These are phyloP conservation scores for Sarcophaga carnaria DNA, from an alignment of 2,888 invertebrate species.

Conservation along the genomic window DNA sequence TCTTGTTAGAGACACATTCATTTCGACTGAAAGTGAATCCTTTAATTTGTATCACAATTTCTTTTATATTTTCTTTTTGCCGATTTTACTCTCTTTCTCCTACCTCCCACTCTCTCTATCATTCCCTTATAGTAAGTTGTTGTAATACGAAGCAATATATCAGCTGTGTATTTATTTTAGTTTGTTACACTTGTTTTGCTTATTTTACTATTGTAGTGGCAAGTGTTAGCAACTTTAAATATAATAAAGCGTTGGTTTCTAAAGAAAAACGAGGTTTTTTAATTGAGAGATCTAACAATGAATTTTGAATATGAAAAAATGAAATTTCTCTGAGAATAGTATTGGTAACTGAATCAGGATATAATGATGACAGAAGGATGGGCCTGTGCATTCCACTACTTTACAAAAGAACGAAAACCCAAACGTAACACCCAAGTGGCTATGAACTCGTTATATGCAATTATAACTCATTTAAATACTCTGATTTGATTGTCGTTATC, in stretches of 20 bases:
- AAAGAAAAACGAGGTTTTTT: too few relatives aligned
- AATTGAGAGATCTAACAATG: too few relatives aligned
- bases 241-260: not conserved
- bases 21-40: constrained; percentile 12
- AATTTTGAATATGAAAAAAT: too few relatives aligned
- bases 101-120: not conserved
- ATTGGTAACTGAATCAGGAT: too few relatives aligned
- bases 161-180: constrained; percentile 47
- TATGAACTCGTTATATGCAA: too few relatives aligned
- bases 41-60: constrained; percentile 22
- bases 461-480: too few relatives aligned
- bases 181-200: constrained; percentile 18
- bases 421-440: too few relatives aligned
- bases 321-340: too few relatives aligned
- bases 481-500: too few relatives aligned
- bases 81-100: not conserved
- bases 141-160: constrained; percentile 11
- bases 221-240: not conserved
- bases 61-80: not conserved
- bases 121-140: not conserved
- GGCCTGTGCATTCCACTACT: too few relatives aligned
- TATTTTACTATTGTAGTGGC: not conserved
- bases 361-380: too few relatives aligned
- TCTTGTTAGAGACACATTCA: constrained; percentile 1
- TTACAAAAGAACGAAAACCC: too few relatives aligned